These are phyloP conservation scores for Zaprionus ghesquierei DNA, from an alignment of 1,140 invertebrate species.

Conservation along the genomic window DNA sequence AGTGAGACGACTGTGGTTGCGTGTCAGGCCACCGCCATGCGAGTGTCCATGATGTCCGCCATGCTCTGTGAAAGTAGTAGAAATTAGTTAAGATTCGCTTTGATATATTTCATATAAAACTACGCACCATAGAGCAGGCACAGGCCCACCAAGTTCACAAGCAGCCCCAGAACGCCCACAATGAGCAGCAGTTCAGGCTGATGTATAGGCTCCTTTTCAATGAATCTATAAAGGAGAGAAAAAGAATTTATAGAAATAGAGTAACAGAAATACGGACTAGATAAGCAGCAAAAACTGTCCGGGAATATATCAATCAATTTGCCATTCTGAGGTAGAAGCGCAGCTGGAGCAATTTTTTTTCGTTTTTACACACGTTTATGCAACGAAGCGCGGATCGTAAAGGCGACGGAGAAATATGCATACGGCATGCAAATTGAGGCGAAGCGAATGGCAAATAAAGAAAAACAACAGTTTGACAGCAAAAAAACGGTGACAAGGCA, in stretches of 20 bases:
- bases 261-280: background rate
- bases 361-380: slow-evolving; percentile 11
- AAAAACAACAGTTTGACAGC: slow-evolving; percentile 29
- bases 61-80: slow-evolving; percentile 85
- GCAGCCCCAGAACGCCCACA: slow-evolving; percentile 90
- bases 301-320: slow-evolving; percentile 12
- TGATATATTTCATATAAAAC: background rate
- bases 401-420: slow-evolving; percentile 41
- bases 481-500: slow-evolving; percentile 31
- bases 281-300: background rate
- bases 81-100: slow-evolving; percentile 21
- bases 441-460: slow-evolving; percentile 24
- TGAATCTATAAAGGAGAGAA: slow-evolving; percentile 84
- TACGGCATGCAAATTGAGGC: slow-evolving; percentile 61
- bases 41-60: slow-evolving; percentile 89
- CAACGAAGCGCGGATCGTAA: slow-evolving; percentile 46
- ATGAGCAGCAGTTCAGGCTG: slow-evolving; percentile 89
- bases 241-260: background rate
- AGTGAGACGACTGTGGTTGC: slow-evolving; percentile 83
- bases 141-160: slow-evolving; percentile 93
- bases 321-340: background rate
- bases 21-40: slow-evolving; percentile 87
- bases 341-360: background rate
- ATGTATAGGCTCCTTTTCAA: slow-evolving; percentile 92
- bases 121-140: slow-evolving; percentile 90